Evolutionary conservation across 2,113 vertebrate species (phyloP).

Genomic region (Hemicordylus capensis): DNA sequence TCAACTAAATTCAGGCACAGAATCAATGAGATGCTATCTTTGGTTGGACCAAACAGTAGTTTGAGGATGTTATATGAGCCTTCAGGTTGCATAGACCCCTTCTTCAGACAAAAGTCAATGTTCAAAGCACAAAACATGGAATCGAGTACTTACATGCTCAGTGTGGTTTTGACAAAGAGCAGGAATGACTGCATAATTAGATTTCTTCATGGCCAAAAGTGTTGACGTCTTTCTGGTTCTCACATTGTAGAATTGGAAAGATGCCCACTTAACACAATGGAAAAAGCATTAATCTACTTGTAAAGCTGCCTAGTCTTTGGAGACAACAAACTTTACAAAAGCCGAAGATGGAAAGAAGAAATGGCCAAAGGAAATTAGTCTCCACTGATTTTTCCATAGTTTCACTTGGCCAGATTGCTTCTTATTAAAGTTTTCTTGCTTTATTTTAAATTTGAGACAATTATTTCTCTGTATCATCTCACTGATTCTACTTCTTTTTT

Average conservation of each 20-base stretch:
- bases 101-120: not conserved
- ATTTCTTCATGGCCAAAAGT: slow-evolving; percentile 13
- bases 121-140: not conserved
- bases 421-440: not conserved
- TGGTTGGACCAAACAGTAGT: not conserved
- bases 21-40: not conserved
- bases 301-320: not conserved
- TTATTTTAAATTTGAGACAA: not conserved
- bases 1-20: not conserved
- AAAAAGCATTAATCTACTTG: slow-evolving; percentile 6
- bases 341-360: not conserved
- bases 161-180: slow-evolving; percentile 11
- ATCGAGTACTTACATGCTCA: not conserved
- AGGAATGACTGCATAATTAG: slow-evolving; percentile 6
- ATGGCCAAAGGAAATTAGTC: not conserved
- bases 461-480: not conserved
- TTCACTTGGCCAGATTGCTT: not conserved
- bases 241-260: not conserved
- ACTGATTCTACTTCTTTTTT: not conserved
- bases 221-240: slow-evolving; percentile 5
- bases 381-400: not conserved
- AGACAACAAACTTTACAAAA: not conserved
- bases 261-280: slow-evolving; percentile 6
- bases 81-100: not conserved
- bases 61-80: not conserved